phyloP scores from a whole-genome alignment of 2,797 vertebrate species.

The Alauda arvensis region DNA sequence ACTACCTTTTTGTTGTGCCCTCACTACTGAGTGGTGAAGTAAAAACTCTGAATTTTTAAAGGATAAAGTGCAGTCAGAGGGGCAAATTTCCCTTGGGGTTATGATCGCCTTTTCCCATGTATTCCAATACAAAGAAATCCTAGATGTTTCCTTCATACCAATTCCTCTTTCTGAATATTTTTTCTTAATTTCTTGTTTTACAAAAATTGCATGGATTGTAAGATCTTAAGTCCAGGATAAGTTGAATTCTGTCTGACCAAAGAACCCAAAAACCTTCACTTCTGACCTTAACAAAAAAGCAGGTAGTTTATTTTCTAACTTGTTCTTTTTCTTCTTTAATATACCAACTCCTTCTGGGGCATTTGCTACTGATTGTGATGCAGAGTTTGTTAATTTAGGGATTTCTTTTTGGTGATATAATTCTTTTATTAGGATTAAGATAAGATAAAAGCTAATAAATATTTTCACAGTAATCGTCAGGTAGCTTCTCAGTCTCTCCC shows the following conservation, averaged over 20 bases:
- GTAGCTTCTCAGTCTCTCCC: not conserved
- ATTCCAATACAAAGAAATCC: not conserved
- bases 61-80: not conserved
- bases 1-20: not conserved
- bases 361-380: not conserved
- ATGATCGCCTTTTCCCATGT: not conserved
- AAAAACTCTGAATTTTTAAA: not conserved
- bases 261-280: rapidly evolving
- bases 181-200: not conserved
- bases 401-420: not conserved
- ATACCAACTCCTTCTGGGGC: not conserved
- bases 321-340: not conserved
- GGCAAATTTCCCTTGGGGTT: not conserved
- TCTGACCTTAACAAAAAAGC: not conserved
- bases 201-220: not conserved
- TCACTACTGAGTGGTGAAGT: not conserved
- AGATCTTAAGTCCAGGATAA: not conserved
- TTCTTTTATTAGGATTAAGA: not conserved
- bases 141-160: not conserved
- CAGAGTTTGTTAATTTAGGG: not conserved
- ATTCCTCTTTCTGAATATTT: not conserved
- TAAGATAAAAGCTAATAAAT: not conserved
- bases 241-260: not conserved
- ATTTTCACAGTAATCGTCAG: not conserved
- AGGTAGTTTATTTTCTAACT: not conserved